These are phyloP conservation scores for Charadrius vociferus DNA, from an alignment of 2,113 vertebrate species.

Conservation along the genomic window DNA sequence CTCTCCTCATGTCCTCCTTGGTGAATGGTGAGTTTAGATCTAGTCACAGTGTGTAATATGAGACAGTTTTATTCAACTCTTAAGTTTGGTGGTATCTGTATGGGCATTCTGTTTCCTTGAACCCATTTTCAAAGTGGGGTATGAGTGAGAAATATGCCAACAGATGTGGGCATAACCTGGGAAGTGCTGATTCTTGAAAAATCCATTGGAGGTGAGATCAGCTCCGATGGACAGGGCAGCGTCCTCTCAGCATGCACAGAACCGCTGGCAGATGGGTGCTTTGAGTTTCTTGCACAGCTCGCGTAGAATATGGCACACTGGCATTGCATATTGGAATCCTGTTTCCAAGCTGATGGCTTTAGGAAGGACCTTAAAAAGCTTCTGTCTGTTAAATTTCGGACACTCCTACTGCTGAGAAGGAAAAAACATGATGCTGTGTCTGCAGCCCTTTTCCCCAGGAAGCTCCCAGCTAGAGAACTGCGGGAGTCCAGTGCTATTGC, in stretches of 20 bases:
- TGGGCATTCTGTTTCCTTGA: not conserved
- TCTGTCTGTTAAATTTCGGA: not conserved
- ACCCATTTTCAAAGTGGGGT: not conserved
- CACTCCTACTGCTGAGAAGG: not conserved
- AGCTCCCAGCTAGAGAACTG: not conserved
- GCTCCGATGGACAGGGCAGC: not conserved
- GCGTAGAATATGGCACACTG: too few relatives aligned
- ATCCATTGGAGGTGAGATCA: not conserved
- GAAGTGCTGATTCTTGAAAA: not conserved
- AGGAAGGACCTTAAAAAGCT: not conserved
- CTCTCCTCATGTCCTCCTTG: not conserved
- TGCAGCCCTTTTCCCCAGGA: not conserved
- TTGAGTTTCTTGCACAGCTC: not conserved
- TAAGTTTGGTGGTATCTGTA: not conserved
- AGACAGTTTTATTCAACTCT: not conserved
- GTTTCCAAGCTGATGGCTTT: not conserved
- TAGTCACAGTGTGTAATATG: not conserved
- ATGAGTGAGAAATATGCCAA: not conserved
- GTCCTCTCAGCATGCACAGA: not conserved
- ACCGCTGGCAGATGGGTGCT: not conserved
- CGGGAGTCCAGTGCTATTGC: fast-evolving
- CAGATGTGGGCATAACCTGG: not conserved
- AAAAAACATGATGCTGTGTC: not conserved
- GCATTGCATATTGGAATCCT: not conserved
- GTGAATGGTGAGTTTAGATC: not conserved